Conservation (phyloP, 2,113 vertebrate species). For the Cygnus atratus region DNA sequence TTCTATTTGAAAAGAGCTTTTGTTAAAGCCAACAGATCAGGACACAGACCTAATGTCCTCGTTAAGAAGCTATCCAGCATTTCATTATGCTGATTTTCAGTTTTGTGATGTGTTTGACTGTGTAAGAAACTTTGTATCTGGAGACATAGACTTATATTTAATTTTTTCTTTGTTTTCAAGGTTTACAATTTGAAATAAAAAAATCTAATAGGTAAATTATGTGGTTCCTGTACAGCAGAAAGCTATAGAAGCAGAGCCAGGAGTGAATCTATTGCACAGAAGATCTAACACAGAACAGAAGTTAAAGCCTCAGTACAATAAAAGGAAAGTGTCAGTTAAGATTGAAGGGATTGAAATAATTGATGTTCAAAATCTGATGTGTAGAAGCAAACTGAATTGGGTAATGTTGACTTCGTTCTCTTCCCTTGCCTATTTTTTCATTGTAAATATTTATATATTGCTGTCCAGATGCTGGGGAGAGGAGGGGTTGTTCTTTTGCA, state of each 20-base stretch:
- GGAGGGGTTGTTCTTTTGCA: slow-evolving; percentile 66
- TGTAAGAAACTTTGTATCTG: slow-evolving; percentile 51
- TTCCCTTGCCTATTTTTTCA: slow-evolving; percentile 76
- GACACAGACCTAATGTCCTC: slow-evolving; percentile 12
- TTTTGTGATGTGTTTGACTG: slow-evolving; percentile 60
- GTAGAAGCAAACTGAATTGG: slow-evolving; percentile 47
- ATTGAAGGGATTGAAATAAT: not conserved
- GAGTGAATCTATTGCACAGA: slow-evolving; percentile 18
- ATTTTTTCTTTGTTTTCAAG: slow-evolving; percentile 43
- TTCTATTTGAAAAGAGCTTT: slow-evolving; percentile 64
- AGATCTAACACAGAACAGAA: not conserved
- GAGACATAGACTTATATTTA: slow-evolving; percentile 49
- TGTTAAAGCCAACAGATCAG: slow-evolving; percentile 53
- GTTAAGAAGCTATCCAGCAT: slow-evolving; percentile 47
- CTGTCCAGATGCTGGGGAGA: slow-evolving; percentile 59
- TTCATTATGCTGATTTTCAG: slow-evolving; percentile 63
- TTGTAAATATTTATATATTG: slow-evolving; percentile 83
- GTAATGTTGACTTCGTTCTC: slow-evolving; percentile 60
- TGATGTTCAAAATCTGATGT: slow-evolving; percentile 57
- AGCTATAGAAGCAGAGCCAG: slow-evolving; percentile 18
- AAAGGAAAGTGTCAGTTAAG: not conserved
- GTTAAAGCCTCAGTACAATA: not conserved
- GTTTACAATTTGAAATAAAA: slow-evolving; percentile 57
- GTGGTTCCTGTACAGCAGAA: slow-evolving; percentile 34
- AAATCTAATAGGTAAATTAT: slow-evolving; percentile 41